These are phyloP conservation scores for Augochlorella aurata DNA, from an alignment of 2,888 invertebrate genomes.

Conservation along the genomic window DNA sequence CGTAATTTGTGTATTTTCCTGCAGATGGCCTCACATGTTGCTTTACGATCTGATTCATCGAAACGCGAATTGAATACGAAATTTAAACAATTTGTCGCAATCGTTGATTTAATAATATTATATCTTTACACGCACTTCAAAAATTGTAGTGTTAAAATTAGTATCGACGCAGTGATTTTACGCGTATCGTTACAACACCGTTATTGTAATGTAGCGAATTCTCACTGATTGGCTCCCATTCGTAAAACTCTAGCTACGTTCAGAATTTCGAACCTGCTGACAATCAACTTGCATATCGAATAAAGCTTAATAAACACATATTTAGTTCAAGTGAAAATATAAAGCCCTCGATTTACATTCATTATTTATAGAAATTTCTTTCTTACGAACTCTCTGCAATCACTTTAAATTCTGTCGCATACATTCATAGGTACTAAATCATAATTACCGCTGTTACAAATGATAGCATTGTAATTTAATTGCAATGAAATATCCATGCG, in stretches of 20 bases:
- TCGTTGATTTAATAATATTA: not conserved
- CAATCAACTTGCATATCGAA: conserved; percentile 1
- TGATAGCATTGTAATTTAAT: not conserved
- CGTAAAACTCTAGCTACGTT: not conserved
- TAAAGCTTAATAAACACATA: not conserved
- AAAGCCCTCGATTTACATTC: not conserved
- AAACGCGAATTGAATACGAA: not conserved
- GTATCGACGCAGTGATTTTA: not conserved
- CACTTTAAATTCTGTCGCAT: not conserved
- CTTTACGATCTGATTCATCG: not conserved
- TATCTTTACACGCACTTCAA: not conserved
- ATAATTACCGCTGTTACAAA: not conserved
- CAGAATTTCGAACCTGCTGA: not conserved
- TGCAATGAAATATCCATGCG: not conserved
- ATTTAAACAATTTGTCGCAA: not conserved
- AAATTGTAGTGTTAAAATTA: not conserved
- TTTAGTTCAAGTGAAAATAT: conserved; percentile 1
- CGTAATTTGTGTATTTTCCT: not conserved
- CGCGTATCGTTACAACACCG: not conserved
- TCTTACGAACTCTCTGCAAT: not conserved
- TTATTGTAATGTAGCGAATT: not conserved
- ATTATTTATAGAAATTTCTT: not conserved
- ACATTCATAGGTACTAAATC: conserved; percentile 15
- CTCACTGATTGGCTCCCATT: conserved; percentile 3
- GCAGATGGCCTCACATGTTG: not conserved